Evolutionary conservation across 2,113 vertebrate genomes (phyloP), one percentile per base, ranked within the genome.

Genomic region (Prolemur simus): DNA sequence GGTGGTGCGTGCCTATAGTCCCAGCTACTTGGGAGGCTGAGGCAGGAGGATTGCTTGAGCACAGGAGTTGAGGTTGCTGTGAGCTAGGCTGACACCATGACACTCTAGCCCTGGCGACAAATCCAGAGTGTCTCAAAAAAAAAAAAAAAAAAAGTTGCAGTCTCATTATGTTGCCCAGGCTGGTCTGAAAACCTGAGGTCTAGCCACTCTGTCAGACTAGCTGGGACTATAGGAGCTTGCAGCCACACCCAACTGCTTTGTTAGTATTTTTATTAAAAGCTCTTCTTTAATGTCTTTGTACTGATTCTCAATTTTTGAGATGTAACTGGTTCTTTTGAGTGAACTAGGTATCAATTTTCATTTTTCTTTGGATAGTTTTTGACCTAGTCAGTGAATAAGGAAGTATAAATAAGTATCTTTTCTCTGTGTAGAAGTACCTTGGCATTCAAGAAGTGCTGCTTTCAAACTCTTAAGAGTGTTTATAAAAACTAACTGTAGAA

Each of bases 291-390:
- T 94, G 25, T 89, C 25, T 92, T 95, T 63, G 13, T 86, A 58
- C 56, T 32, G 13, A 17, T 88, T 88, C 47, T 84, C 52, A 89
- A 60, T 83, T 81, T 94, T 93, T 94, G 32, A 95, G 37, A 6
- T 82, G 17, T 90, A 93, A 42, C 9, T 91, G 8, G 34, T 73
- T 73, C 49, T 96, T 96, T 71, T 86, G 20, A 47, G 47, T 93
- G 71, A 94, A 92, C 45, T 25, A 77, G 89, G 17, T 85, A 81
- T 76, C 49, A 84, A 18, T 39, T 87, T 93, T 73, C 18, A 49
- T 74, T 81, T 95, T 89, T 29, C 89, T 92, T 92, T 92, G 87
- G 32, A 60, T 94, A 66, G 34, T 93, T 93, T 47, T 86, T 86
- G 42, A 91, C 49, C 56, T 86, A 6, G 15, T 77, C 4, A 77